Percentiles rank a stretch among this genome's conserved stretches.
phyloP scores from a whole-genome alignment of 1,140 invertebrate species.

The Eulimnadia texana region DNA sequence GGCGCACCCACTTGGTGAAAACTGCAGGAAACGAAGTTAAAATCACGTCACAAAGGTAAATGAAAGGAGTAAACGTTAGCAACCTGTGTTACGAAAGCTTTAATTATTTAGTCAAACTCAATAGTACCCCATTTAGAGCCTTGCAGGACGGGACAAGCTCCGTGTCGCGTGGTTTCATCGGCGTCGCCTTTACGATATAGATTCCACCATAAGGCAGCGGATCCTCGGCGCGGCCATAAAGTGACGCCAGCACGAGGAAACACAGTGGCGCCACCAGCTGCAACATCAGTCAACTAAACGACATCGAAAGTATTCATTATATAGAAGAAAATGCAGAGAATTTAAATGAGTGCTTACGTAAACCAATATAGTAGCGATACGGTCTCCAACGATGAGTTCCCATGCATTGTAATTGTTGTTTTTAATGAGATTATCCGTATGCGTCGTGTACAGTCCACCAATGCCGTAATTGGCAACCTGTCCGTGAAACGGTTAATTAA shows the following conservation, averaged over 20 bases:
- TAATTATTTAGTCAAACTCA: too few relatives aligned
- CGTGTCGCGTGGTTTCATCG: conserved; percentile 33
- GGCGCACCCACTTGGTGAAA: conserved; percentile 27
- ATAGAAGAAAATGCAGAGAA: too few relatives aligned
- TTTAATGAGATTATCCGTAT: conserved; percentile 38
- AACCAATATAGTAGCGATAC: conserved; percentile 40
- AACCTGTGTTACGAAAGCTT: too few relatives aligned
- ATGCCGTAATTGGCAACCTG: conserved; percentile 45
- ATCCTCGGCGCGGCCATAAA: conserved; percentile 28
- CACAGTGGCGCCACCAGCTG: conserved; percentile 32
- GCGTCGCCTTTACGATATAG: conserved; percentile 30
- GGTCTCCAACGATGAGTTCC: conserved; percentile 32
- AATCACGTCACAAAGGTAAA: too few relatives aligned
- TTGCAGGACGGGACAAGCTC: conserved; percentile 35
- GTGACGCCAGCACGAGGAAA: conserved; percentile 31
- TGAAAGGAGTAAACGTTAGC: too few relatives aligned
- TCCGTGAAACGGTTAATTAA: neutral
- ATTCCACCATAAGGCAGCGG: conserved; percentile 39
- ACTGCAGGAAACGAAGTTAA: conserved; percentile 18
- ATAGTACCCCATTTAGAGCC: conserved; percentile 37
- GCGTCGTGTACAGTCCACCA: conserved; percentile 48
- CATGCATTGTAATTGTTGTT: conserved; percentile 26
- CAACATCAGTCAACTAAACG: conserved; percentile 28
- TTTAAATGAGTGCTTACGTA: conserved; percentile 28
- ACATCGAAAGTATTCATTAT: too few relatives aligned